phyloP scores from a whole-genome alignment of 1,140 invertebrate species.

The Orius insidiosus region DNA sequence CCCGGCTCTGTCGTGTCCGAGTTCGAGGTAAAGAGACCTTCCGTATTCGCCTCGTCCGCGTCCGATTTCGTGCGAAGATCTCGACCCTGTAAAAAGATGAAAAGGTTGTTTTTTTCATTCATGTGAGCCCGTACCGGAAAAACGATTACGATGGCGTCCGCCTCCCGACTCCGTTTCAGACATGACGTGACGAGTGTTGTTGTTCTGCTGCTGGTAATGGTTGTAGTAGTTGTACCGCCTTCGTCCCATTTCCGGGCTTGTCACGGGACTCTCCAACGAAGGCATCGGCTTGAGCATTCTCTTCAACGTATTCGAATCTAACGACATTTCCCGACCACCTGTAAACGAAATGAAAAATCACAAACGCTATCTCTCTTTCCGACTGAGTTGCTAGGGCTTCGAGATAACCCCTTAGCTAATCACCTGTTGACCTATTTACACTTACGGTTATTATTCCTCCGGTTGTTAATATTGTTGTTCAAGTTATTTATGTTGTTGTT shows the following conservation, averaged over 20 bases:
- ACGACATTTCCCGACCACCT: constrained; percentile 26
- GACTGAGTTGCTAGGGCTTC: not conserved
- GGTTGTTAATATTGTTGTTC: constrained; percentile 24
- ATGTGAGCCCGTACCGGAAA: no score
- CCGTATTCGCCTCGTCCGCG: not conserved
- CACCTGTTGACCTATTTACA: no score
- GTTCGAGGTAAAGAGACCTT: constrained; percentile 5
- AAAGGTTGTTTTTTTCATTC: no score
- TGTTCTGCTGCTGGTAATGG: constrained; percentile 31
- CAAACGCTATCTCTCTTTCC: constrained; percentile 35
- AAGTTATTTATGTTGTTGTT: constrained; percentile 22
- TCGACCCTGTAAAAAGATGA: constrained; percentile 1
- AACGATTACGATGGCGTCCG: no score
- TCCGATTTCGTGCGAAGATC: constrained; percentile 4
- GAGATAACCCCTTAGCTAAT: not conserved
- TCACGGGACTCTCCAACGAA: constrained; percentile 67
- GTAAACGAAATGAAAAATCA: constrained; percentile 1
- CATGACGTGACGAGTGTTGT: constrained; percentile 24
- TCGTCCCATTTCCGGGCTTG: constrained; percentile 71
- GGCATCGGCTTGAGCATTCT: constrained; percentile 86
- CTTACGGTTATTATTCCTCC: constrained; percentile 19
- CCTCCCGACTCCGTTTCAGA: no score
- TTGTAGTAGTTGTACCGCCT: constrained; percentile 41
- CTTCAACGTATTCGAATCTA: constrained; percentile 76
- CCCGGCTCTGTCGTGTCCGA: constrained; percentile 1